Percentiles rank a stretch among this genome's conserved stretches.
Evolutionary conservation across 2,113 vertebrate genomes (phyloP).

Genomic region (Datnioides undecimradiatus): DNA sequence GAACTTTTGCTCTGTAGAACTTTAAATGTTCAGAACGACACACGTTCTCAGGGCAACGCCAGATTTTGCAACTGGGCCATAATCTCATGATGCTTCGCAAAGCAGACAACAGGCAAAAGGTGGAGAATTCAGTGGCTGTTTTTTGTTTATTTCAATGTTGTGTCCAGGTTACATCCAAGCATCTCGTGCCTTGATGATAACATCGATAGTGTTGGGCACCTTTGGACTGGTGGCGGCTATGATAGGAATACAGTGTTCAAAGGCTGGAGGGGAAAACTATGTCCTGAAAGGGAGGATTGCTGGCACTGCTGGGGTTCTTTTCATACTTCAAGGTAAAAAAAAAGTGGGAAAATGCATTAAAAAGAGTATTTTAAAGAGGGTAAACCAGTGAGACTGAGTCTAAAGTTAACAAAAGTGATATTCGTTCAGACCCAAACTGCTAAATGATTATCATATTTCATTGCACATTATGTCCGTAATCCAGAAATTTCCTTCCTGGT

Average conservation of each 20-base stretch:
- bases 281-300: conserved; percentile 86
- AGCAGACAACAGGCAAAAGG: background rate
- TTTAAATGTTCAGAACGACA: background rate
- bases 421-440: background rate
- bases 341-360: background rate
- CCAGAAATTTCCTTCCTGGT: background rate
- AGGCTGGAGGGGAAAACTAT: conserved; percentile 79
- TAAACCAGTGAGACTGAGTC: background rate
- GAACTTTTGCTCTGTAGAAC: background rate
- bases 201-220: conserved; percentile 83
- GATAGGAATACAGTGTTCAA: conserved; percentile 88
- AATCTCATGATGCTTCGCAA: background rate
- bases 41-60: background rate
- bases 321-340: conserved; percentile 87
- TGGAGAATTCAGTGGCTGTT: background rate
- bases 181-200: conserved; percentile 91
- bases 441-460: conserved; percentile 16
- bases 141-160: background rate
- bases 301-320: conserved; percentile 80
- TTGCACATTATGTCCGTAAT: background rate
- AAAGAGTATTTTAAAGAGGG: background rate
- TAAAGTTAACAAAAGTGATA: background rate
- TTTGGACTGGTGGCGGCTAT: conserved; percentile 84
- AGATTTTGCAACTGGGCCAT: background rate
- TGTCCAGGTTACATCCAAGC: conserved; percentile 89